Base-by-base conservation (phyloP, 2,113 vertebrate genomes). In the Calonectris borealis region DNA sequence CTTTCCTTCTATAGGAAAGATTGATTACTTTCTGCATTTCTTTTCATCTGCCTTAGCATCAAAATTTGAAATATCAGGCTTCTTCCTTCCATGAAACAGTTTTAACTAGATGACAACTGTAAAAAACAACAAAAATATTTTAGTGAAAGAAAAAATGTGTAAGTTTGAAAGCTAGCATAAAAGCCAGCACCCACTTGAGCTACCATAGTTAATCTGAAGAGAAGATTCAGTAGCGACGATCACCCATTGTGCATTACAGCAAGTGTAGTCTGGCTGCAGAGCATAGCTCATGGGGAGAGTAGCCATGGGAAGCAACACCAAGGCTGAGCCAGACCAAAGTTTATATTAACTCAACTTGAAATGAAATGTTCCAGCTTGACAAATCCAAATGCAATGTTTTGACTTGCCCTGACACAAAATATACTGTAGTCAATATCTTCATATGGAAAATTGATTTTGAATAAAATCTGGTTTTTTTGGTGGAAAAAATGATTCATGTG, bases 181-280 rank as follows among this genome's bases (percentile, higher is more conserved):
- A 72, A 34, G 12, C 26, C 82, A 85, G 52, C 71, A n/a, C 29
- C 27, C 22, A 27, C 25, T 16, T 46, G 87, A 42, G 54, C 49
- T 80, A 1, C 32, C 11, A 4, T 5, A 29, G 38, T 3, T 72
- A 27, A 38, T 15, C 10, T 66, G 70, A 25, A 40, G 36, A 38
- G 71, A 42, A 58, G 44, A 10, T 2, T 40, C 16, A 20, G 36
- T 19, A 51, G 38, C 2, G 0, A 4, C 65, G 75, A 22, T 60
- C 17, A 10, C 4, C 14, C 0, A 0, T 1, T 19, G 73, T 10
- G 76, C 31, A 3, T 22, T n/a, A 20, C 3, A 2, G 78, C 34
- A 44, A 10, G 42, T 3, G 8, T 10, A 57, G 52, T 25, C 24
- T 1, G 7, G 22, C 54, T 42, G 29, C 32, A 40, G 34, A 38